Percentiles rank a stretch among this genome's conserved stretches.
Evolutionary conservation across 2,797 vertebrate species (phyloP).

Genomic region (Sylvilagus floridanus): DNA sequence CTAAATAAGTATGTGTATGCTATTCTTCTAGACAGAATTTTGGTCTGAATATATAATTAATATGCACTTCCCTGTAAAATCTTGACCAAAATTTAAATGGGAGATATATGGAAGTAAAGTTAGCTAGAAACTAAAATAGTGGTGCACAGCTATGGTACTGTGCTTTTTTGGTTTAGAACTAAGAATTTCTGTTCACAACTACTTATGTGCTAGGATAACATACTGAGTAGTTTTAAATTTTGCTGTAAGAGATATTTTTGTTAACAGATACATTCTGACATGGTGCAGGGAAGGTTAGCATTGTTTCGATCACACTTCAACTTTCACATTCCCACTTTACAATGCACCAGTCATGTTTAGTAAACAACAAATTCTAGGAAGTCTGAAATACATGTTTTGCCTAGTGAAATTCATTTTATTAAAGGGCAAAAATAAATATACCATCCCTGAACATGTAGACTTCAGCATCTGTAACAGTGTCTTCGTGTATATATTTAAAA

Average conservation of each 20-base stretch:
- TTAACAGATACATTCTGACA: neutral
- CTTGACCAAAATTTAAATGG: conserved; percentile 30
- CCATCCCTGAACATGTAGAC: neutral
- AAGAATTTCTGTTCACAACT: conserved; percentile 15
- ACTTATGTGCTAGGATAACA: conserved; percentile 15
- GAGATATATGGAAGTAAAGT: neutral
- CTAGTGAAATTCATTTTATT: conserved; percentile 24
- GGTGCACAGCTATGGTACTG: neutral
- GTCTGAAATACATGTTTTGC: conserved; percentile 15
- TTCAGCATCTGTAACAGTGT: conserved; percentile 53
- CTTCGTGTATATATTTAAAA: conserved; percentile 53
- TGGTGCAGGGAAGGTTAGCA: neutral
- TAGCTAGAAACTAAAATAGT: neutral
- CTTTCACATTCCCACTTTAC: neutral
- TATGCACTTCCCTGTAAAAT: conserved; percentile 4
- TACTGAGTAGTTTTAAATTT: neutral
- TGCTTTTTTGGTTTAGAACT: conserved; percentile 14
- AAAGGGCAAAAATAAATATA: neutral
- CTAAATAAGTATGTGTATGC: neutral
- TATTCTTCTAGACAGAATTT: conserved; percentile 24
- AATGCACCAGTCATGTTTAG: neutral
- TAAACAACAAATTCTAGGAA: neutral
- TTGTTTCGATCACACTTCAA: neutral
- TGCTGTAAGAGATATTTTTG: neutral
- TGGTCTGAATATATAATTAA: neutral